Percentiles rank a stretch among this genome's conserved stretches.
Evolutionary conservation across 2,888 invertebrate species (phyloP).

Genomic region (Ochropleura leucogaster): DNA sequence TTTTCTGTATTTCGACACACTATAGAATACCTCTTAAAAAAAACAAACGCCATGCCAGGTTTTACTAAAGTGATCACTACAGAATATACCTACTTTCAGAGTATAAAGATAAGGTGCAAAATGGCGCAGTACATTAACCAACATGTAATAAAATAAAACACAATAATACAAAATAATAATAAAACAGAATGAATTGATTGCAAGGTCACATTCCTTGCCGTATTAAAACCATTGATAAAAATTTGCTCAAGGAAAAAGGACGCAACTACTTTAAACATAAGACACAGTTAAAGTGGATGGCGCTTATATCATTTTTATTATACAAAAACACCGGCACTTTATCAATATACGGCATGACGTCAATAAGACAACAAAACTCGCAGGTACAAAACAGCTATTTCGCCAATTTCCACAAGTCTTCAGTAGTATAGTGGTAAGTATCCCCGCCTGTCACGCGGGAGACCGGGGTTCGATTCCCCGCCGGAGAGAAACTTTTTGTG

Average conservation of each 20-base stretch:
- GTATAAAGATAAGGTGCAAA: background rate
- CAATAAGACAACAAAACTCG: background rate
- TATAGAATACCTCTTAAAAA: background rate
- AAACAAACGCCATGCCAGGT: background rate
- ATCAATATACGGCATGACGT: background rate
- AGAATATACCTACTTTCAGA: background rate
- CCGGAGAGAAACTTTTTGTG: constrained; percentile 64
- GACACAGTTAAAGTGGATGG: background rate
- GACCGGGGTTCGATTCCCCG: constrained; percentile 74
- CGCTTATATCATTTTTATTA: constrained; percentile 2
- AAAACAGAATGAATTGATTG: background rate
- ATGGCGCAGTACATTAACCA: background rate
- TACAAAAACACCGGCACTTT: background rate
- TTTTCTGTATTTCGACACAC: background rate
- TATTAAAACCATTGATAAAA: constrained; percentile 1
- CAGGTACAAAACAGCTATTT: background rate
- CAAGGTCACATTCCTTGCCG: background rate
- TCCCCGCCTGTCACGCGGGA: constrained; percentile 91
- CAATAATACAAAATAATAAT: background rate
- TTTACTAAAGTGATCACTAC: background rate
- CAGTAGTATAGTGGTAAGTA: constrained; percentile 90
- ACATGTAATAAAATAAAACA: background rate
- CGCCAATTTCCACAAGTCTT: accelerated
- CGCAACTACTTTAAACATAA: background rate
- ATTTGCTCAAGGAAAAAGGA: background rate